Evolutionary conservation across 2,113 vertebrate genomes (phyloP), one percentile per base, ranked within the genome.

Genomic region (Salvelinus sp.): DNA sequence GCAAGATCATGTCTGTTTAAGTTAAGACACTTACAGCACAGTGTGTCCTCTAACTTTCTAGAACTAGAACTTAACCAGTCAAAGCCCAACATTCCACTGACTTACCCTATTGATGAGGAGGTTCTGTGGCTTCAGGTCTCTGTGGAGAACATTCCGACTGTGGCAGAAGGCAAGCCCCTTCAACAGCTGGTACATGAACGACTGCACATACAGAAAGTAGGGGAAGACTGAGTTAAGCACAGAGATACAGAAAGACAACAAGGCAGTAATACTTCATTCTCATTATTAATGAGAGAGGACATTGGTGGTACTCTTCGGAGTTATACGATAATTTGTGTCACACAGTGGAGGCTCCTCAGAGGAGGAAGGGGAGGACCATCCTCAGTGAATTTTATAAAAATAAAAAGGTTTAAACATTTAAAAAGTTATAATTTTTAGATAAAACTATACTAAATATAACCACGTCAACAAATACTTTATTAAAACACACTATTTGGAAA

Each of bases 161-260:
- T 98, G 97, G 86, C 97, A 99, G 91, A 99, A 98, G 0, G 95
- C 97, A 3, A 99, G 92, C 54, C 97, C 97, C 87, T 99, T 99
- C 83, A 99, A 89, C 88, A 99, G 89, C 93, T 99, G 97, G 90
- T 96, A 98, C 94, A 99, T 98, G 92, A 99, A 98, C 0, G 97
- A 99, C 97, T 99, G 88, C 25, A 72, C 13, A 54, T 76, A 72
- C 9, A 60, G 23, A 67, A 75, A 63, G 50, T 23, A 13, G 16
- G 23, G 22, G 38, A 27, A 65, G 12, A 44, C 9, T 10, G 9
- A 50, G 44, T n/a, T 27, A 16, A 69, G 38, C 38, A 44, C 38
- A 44, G 38, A 48, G 33, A 66, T 23, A 13, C 6, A 63, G 22
- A 63, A 63, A 63, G 18, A 63, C 9, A 44, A 10, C 10, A 25